Base-by-base conservation (phyloP, 2,797 vertebrate species). In the Mareca penelope region DNA sequence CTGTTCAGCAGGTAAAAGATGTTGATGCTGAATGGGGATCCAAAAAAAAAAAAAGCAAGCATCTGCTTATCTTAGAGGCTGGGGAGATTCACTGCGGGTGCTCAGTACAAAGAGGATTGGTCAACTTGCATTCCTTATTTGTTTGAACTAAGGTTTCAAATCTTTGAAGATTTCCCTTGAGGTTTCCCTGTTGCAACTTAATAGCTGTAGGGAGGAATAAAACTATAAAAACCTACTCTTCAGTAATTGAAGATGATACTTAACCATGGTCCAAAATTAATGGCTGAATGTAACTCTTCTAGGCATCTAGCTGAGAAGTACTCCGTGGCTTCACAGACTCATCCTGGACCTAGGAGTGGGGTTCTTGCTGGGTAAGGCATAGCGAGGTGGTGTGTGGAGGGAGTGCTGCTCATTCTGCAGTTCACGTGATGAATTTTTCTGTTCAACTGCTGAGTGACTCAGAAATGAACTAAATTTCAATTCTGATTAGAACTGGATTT, bases 371-470 rank as follows among this genome's bases (percentile, higher is more conserved):
- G 46, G 53, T 88, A 70, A 85, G 67, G 67, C n/a, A 12, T 12
- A 81, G 71, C 2, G 3, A 89, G 39, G 29, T 44, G 18, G 8
- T 14, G 0, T 17, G 33, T 46, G 71, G 60, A 68, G 31, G 73
- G 60, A 68, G 33, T 46, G 44, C 53, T 14, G 33, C 70, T 95
- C 89, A 68, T 93, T 93, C 93, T 90, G 81, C 90, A 89, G 96
- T 97, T 98, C 94, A 46, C 3, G 82, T 98, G 98, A 98, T 98
- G 97, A 98, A 95, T 97, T 85, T 82, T 94, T 91, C 40, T 96
- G 98, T 98, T 98, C 97, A 98, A 96, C 98, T 98, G 98, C 97
- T 98, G 97, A 92, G 89, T 98, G 98, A 98, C 96, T 93, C 86
- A 97, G 91, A 97, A 95, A 95, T 98, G 95, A 98, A 97, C 96